phyloP scores from a whole-genome alignment of 2,888 invertebrate species.

The Phytoseiulus persimilis region DNA sequence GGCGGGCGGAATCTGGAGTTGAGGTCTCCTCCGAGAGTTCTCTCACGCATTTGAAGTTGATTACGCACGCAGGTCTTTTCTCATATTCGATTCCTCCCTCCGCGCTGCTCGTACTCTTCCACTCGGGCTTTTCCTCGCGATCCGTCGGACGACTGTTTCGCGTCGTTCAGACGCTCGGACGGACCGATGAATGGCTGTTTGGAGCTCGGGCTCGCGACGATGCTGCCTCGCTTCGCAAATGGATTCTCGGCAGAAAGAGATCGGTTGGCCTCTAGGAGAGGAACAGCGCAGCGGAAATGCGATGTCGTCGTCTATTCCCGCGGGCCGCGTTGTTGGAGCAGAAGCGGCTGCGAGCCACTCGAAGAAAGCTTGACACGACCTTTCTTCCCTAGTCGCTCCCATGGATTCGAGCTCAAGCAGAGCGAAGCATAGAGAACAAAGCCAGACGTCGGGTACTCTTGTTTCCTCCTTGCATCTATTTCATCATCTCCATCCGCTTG shows the following conservation, averaged over 20 bases:
- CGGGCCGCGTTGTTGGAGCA: not conserved
- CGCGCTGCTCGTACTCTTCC: too few relatives aligned
- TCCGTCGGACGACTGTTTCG: not conserved
- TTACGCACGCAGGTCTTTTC: not conserved
- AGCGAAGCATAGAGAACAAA: not conserved
- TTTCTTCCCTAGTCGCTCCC: not conserved
- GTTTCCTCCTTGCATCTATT: not conserved
- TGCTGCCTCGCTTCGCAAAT: not conserved
- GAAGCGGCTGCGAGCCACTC: not conserved
- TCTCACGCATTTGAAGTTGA: not conserved
- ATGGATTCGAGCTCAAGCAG: not conserved
- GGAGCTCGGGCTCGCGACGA: not conserved
- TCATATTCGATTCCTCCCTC: not conserved
- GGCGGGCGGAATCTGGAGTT: not conserved
- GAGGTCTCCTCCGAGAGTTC: not conserved
- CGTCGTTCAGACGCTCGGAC: not conserved
- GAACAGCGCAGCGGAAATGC: not conserved
- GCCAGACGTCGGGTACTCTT: not conserved
- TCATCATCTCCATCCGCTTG: not conserved
- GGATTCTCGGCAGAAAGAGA: not conserved
- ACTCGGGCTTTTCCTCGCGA: too few relatives aligned
- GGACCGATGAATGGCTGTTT: not conserved
- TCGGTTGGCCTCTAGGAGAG: not conserved
- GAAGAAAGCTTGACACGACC: not conserved
- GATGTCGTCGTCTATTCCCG: not conserved